These are phyloP conservation scores for Xiphydria camelus DNA, from an alignment of 2,888 invertebrate genomes.

Conservation along the genomic window DNA sequence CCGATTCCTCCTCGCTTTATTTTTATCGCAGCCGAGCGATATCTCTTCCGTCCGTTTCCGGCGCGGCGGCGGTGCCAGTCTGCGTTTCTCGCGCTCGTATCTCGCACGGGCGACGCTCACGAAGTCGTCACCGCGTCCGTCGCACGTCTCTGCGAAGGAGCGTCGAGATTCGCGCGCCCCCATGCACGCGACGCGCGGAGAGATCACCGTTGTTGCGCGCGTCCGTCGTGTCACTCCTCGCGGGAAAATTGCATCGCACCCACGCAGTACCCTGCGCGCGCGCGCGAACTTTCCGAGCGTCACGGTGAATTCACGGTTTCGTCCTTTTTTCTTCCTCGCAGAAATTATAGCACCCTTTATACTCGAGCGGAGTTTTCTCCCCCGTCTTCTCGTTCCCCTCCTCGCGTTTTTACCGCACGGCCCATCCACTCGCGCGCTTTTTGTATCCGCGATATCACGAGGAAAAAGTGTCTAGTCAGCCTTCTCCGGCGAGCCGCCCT, in stretches of 20 bases:
- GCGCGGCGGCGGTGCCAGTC: slow-evolving; percentile 21
- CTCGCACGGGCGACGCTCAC: slow-evolving; percentile 17
- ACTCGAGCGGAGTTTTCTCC: not conserved
- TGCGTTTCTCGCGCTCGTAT: slow-evolving; percentile 14
- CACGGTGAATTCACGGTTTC: not conserved
- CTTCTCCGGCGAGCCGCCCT: not conserved
- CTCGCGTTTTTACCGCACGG: not conserved
- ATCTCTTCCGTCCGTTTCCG: slow-evolving; percentile 13
- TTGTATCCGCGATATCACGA: not conserved
- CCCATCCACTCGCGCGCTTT: not conserved
- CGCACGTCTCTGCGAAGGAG: no score
- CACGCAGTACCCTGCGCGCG: no score
- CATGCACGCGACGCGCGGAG: no score
- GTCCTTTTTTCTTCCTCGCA: not conserved
- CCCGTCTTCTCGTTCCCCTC: not conserved
- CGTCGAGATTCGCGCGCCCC: no score
- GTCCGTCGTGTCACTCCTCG: no score
- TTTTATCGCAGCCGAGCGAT: slow-evolving; percentile 21
- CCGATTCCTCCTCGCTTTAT: slow-evolving; percentile 29
- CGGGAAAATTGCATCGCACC: no score
- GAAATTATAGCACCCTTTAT: not conserved
- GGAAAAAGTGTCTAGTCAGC: slow-evolving; percentile 1
- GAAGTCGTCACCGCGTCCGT: no score
- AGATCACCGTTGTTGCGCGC: no score
- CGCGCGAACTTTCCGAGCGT: not conserved